Evolutionary conservation across 1,140 invertebrate species (phyloP), one percentile per base, ranked within the genome.

Genomic region (Caenorhabditis inopinata): DNA sequence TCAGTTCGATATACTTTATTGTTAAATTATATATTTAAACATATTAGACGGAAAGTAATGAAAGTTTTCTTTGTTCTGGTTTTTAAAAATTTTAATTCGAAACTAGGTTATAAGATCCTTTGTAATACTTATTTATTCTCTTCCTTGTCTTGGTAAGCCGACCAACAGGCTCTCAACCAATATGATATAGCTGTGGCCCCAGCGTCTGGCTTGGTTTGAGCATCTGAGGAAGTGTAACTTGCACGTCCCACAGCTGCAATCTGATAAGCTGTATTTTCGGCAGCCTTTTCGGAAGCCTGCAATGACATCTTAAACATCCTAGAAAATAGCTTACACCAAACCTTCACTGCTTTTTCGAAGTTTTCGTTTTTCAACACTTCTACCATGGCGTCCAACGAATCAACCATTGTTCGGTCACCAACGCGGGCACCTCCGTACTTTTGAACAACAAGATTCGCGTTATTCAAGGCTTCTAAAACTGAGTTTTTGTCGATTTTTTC

Each of bases 361-460:
- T 46, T 94, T 94, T 85, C 93, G 91, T 86, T 94, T 92, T 1
- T 93, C 93, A 12, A 91, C 89, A 82, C 91, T 90, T 0, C 93
- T 93, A 80, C 92, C 92, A 18, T 93, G 93, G 87, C 94, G 94
- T 86, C 75, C 46, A 92, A 86, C 74, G 90, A 88, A 86, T 91
- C 90, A 84, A 91, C 89, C 93, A 94, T 93, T 42, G 94, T 94
- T 85, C 93, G 91, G 86, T 94, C 93, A 1, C 93, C 93, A 11
- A 91, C 89, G 82, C 91, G 90, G 0, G 93, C 93, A 80, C 92
- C 92, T 16, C 93, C 93, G 87, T 94, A 94, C 84, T 92, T 93
- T 76, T 90, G 90, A 7, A 94, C 91, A 0, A 91, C 91, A 35
- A 90, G 84, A 48, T 93, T 89, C 1, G 91, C 92, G 14, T 84